Conservation (phyloP, 1,140 invertebrate species). For the Trinorchestia longiramus region DNA sequence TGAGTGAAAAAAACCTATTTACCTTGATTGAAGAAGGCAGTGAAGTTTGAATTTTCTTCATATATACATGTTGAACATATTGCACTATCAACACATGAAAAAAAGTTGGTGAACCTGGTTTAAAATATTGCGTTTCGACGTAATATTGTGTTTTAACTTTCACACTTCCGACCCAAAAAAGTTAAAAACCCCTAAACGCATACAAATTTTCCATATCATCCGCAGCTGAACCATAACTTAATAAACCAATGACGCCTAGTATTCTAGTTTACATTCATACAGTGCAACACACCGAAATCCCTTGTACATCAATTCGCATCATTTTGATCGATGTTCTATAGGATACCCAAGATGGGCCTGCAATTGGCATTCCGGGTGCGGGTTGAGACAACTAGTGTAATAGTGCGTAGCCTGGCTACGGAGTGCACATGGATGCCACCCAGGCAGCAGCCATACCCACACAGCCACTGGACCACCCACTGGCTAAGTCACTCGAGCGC, state of each 20-base stretch:
- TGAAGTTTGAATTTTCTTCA: no score
- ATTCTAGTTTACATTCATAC: background rate
- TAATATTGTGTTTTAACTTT: no score
- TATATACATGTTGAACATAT: no score
- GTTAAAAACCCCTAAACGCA: no score
- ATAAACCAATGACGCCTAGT: background rate
- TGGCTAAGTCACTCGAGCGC: background rate
- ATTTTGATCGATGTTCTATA: background rate
- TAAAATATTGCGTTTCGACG: no score
- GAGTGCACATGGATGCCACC: background rate
- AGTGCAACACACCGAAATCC: background rate
- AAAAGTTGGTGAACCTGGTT: no score
- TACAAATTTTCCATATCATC: no score
- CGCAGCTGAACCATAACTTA: no score
- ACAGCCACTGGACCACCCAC: constrained; percentile 19
- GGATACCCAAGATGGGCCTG: background rate
- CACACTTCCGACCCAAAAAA: no score
- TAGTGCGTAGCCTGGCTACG: background rate
- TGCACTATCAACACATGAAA: no score
- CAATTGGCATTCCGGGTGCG: background rate
- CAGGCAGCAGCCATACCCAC: background rate
- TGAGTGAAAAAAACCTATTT: no score
- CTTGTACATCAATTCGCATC: background rate
- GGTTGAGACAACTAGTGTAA: background rate
- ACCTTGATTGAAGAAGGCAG: no score